Percentiles rank a stretch among this genome's conserved stretches.
Conservation (phyloP, 2,113 vertebrate species). For the Callorhinus ursinus region DNA sequence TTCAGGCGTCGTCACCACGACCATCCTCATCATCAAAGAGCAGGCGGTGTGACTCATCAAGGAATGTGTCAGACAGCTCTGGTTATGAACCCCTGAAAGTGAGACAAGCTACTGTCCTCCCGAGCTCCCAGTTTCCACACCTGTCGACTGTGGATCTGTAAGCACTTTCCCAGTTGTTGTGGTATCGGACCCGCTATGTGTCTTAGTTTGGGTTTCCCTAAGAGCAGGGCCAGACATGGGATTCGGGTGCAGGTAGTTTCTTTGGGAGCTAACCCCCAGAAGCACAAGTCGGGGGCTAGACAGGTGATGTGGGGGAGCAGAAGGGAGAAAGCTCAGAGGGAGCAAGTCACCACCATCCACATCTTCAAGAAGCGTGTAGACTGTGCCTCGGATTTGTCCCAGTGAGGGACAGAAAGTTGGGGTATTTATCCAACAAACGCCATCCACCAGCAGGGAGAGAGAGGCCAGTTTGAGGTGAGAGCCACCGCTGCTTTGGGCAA, state of each 20-base stretch:
- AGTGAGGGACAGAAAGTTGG: fast-evolving
- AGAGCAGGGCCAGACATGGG: background rate
- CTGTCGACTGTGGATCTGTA: background rate
- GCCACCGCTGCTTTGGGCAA: background rate
- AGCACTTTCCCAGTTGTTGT: fast-evolving
- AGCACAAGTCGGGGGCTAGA: background rate
- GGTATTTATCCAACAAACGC: background rate
- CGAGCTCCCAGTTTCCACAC: background rate
- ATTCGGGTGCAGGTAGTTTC: background rate
- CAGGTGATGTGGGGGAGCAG: fast-evolving
- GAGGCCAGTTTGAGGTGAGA: background rate
- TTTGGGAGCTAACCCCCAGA: background rate
- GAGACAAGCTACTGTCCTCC: background rate
- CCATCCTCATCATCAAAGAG: background rate
- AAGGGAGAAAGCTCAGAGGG: background rate
- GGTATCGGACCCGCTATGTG: background rate
- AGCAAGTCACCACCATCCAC: background rate
- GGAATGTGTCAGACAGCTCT: background rate
- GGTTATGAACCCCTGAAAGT: background rate
- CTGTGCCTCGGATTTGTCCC: background rate
- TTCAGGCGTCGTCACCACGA: fast-evolving
- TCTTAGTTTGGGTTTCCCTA: background rate
- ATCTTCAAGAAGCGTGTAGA: background rate
- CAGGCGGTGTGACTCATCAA: background rate
- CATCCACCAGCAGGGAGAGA: background rate